Base-by-base conservation (phyloP, 2,888 invertebrate species). In the Theretra japonica region DNA sequence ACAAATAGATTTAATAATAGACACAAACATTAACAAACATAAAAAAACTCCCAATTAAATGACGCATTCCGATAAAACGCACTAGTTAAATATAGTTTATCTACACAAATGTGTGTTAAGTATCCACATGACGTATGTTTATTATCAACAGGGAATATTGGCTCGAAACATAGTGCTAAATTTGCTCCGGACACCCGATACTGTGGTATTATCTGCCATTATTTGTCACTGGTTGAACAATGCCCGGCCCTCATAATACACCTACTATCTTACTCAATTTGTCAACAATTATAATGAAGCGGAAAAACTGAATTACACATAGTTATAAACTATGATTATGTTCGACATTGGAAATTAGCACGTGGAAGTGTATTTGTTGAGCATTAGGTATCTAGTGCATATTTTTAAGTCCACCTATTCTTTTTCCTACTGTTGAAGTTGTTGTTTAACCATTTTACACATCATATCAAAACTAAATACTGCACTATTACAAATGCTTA, bases 141-240 rank as follows among this genome's bases (percentile, higher is more conserved):
- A 93, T 93, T 92, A 92, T 91, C 89, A 88, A 87, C 83, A 83
- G 86, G 83, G 91, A 91, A 92, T 92, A 92, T 93, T 93, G 93
- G 93, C 94, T 90, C 90, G 91, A 86, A 88, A 89, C 91, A 86
- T 84, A 92, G 92, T 90, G 85, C 89, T 93, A 93, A 93, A 94
- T 93, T 92, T 86, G 84, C 85, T 78, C 75, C 82, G 86, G 89
- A 92, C 92, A 94, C 89, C 89, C 91, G 94, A 94, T 93, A 94
- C 85, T 89, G 90, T 90, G 91, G 91, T 90, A 94, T 93, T 94
- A 94, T 94, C 94, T 90, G 86, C 88, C 88, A 92, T 94, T 93
- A 94, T 94, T 94, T 93, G 94, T 94, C 94, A 93, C 87, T 86
- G 88, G 80, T 83, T 89, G 90, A 90, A 94, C 94, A 94, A 94